Evolutionary conservation across 2,888 invertebrate species (phyloP).

Genomic region (Patella depressa): DNA sequence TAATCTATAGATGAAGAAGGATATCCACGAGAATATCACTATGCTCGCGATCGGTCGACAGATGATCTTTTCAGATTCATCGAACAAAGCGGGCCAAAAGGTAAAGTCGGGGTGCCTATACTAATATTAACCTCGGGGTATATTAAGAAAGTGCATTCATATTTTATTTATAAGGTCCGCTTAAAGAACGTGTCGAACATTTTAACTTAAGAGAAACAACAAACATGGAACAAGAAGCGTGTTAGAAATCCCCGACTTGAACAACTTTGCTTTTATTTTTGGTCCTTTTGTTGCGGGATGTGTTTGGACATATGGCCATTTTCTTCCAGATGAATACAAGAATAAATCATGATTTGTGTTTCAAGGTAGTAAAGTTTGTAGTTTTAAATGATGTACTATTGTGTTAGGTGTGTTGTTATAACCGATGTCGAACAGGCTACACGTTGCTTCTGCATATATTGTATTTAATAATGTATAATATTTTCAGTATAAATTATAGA

Average conservation of each 20-base stretch:
- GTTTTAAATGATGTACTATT: too few species aligned
- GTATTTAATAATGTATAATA: too few species aligned
- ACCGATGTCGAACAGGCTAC: too few species aligned
- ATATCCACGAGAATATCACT: too few species aligned
- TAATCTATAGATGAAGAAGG: too few species aligned
- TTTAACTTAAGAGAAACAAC: slow-evolving; percentile 11
- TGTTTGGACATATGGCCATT: slow-evolving; percentile 6
- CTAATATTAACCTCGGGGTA: background rate
- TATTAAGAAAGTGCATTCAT: slow-evolving; percentile 1
- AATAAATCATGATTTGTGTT: too few species aligned
- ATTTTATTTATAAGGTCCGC: slow-evolving; percentile 1
- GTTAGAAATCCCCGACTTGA: slow-evolving; percentile 6
- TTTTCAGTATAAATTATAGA: too few species aligned
- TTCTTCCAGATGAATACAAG: background rate
- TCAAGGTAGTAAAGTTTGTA: too few species aligned
- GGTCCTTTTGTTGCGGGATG: background rate
- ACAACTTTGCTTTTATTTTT: slow-evolving; percentile 9
- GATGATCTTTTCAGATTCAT: too few species aligned
- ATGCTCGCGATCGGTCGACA: too few species aligned
- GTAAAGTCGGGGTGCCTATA: background rate
- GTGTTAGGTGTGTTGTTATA: too few species aligned
- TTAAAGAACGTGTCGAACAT: slow-evolving; percentile 5
- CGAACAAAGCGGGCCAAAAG: slow-evolving; percentile 1
- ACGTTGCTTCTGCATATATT: too few species aligned
- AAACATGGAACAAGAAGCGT: slow-evolving; percentile 5